phyloP scores from a whole-genome alignment of 2,797 vertebrate species.

The Cryptoprocta ferox region DNA sequence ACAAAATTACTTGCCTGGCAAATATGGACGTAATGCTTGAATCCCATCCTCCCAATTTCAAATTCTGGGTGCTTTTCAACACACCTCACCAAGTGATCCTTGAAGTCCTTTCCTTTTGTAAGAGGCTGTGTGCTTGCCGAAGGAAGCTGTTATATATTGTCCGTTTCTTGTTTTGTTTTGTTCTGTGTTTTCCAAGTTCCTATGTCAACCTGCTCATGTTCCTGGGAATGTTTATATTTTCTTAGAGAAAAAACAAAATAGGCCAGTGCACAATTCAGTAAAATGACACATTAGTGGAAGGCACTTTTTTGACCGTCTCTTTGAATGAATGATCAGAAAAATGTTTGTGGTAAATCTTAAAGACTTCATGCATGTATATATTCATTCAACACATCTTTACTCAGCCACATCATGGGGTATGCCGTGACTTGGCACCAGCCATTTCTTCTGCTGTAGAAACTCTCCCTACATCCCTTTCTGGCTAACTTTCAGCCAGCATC shows the following conservation, averaged over 20 bases:
- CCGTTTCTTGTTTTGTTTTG: not conserved
- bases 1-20: not conserved
- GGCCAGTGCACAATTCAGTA: not conserved
- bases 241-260: slow-evolving; percentile 34
- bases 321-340: slow-evolving; percentile 13
- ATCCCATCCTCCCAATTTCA: not conserved
- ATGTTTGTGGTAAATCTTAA: not conserved
- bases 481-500: too few species aligned
- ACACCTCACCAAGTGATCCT: not conserved
- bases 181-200: slow-evolving; percentile 53
- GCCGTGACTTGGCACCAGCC: not conserved
- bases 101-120: slow-evolving; percentile 23
- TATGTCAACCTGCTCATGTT: slow-evolving; percentile 39
- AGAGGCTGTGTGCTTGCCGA: not conserved
- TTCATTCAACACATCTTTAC: not conserved
- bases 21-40: not conserved
- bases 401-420: not conserved
- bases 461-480: not conserved
- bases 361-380: not conserved
- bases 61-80: not conserved
- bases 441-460: not conserved
- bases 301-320: not conserved
- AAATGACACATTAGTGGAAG: not conserved
- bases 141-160: not conserved
- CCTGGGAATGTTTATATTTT: slow-evolving; percentile 37